Conservation (phyloP, 2,888 invertebrate species). For the Oligia strigilis region DNA sequence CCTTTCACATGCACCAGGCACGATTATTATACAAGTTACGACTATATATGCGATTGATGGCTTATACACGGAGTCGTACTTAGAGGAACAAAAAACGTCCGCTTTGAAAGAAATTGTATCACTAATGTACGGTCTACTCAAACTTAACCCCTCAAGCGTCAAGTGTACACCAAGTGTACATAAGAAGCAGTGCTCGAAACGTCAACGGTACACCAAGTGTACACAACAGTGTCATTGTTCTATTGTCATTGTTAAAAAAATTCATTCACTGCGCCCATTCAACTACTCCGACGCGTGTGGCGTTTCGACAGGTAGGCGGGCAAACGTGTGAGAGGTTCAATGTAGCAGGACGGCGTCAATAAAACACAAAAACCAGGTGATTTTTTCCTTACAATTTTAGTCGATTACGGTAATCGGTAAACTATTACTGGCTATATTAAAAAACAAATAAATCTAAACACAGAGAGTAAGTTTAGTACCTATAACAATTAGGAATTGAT, state of each 20-base stretch:
- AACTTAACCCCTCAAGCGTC: too few species aligned
- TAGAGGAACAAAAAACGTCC: not conserved
- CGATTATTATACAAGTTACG: constrained; percentile 28
- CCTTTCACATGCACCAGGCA: constrained; percentile 53
- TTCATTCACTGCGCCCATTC: too few species aligned
- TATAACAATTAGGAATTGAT: not conserved
- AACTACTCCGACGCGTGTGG: too few species aligned
- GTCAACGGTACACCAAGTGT: too few species aligned
- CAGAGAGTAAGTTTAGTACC: not conserved
- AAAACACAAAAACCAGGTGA: not conserved
- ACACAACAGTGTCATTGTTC: too few species aligned
- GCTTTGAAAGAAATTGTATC: not conserved
- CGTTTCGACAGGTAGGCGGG: too few species aligned
- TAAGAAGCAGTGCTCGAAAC: too few species aligned
- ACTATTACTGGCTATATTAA: not conserved
- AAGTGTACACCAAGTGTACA: too few species aligned
- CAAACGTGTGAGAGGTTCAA: not conserved
- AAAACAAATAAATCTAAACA: not conserved
- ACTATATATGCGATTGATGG: constrained; percentile 1
- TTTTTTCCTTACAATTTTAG: not conserved
- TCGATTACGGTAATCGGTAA: not conserved
- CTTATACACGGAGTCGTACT: constrained; percentile 3
- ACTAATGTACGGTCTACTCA: not conserved
- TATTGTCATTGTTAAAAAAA: too few species aligned
- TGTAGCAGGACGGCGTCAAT: too few species aligned